Evolutionary conservation across 2,113 vertebrate genomes (phyloP).

Genomic region (Seriola quinqueradiata): DNA sequence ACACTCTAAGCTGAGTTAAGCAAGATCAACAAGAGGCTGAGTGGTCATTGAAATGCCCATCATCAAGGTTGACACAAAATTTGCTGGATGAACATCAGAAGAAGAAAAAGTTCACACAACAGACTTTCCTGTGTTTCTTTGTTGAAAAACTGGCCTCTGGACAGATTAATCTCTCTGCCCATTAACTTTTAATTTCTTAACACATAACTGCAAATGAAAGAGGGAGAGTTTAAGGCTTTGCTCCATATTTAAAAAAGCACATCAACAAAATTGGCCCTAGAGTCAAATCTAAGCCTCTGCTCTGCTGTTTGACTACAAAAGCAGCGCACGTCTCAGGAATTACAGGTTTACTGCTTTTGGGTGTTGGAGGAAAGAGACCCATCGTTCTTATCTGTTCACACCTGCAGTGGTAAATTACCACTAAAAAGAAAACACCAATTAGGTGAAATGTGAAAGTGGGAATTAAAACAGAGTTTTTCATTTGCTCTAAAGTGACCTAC

Average conservation of each 20-base stretch:
- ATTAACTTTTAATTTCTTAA: constrained; percentile 25
- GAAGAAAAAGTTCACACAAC: not conserved
- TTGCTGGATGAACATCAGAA: not conserved
- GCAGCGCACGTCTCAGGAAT: not conserved
- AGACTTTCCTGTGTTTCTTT: not conserved
- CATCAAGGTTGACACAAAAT: not conserved
- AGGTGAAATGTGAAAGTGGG: not conserved
- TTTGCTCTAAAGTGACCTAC: not conserved
- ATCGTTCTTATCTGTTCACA: not conserved
- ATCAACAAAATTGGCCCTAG: not conserved
- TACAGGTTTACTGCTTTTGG: no score
- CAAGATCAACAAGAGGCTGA: not conserved
- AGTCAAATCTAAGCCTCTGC: constrained; percentile 2
- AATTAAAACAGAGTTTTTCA: not conserved
- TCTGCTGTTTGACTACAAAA: constrained; percentile 1
- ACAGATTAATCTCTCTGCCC: constrained; percentile 21
- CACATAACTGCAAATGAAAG: not conserved
- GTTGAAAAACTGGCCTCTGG: not conserved
- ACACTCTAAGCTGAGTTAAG: no score
- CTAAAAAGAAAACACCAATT: not conserved
- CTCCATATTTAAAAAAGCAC: not conserved
- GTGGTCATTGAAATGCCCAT: not conserved
- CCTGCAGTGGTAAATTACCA: not conserved
- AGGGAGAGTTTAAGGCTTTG: not conserved
- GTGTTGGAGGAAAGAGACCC: not conserved